phyloP scores from a whole-genome alignment of 2,113 vertebrate genomes.

The Oxyruncus cristatus region DNA sequence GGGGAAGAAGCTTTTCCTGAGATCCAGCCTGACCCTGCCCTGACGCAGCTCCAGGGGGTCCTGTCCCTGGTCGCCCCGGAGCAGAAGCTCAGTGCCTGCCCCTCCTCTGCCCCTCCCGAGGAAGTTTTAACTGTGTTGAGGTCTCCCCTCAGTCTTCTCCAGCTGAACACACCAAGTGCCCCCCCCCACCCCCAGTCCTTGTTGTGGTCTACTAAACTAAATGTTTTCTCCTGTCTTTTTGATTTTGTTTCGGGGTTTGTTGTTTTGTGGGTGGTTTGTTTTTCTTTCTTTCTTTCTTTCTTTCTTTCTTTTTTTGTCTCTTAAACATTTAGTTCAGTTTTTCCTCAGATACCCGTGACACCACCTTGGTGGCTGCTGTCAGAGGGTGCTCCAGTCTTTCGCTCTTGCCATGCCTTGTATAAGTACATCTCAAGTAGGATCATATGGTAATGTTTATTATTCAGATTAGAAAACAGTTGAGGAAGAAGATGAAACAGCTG shows the following conservation, averaged over 20 bases:
- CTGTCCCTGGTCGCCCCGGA: too few species aligned
- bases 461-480: background rate
- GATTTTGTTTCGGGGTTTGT: background rate
- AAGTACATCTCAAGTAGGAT: background rate
- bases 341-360: background rate
- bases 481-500: background rate
- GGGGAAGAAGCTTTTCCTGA: too few species aligned
- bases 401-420: background rate
- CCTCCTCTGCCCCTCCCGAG: too few species aligned
- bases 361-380: background rate
- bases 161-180: too few species aligned
- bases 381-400: background rate
- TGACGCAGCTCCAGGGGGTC: too few species aligned
- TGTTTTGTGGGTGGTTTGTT: background rate
- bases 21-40: too few species aligned
- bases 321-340: background rate
- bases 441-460: background rate
- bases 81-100: too few species aligned
- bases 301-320: background rate
- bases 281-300: rapidly evolving
- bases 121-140: too few species aligned
- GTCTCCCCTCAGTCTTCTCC: too few species aligned
- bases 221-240: background rate
- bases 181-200: too few species aligned
- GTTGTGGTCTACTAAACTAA: background rate